These are phyloP conservation scores for Lucilia cuprina DNA, from an alignment of 1,140 invertebrate genomes.

Conservation along the genomic window DNA sequence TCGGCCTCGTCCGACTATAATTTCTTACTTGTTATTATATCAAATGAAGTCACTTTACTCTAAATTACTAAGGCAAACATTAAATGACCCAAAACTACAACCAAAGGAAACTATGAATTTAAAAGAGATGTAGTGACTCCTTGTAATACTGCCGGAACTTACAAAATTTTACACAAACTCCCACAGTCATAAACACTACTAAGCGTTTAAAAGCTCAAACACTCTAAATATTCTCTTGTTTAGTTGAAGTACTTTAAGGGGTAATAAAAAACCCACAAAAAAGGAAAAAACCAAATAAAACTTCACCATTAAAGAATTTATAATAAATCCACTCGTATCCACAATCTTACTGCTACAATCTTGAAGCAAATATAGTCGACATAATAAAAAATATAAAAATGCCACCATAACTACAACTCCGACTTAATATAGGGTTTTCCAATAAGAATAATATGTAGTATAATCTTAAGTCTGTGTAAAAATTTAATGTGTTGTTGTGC, in stretches of 20 bases:
- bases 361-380: background rate
- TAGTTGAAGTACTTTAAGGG: background rate
- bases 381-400: conserved; percentile 4
- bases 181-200: background rate
- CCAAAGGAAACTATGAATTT: too few species aligned
- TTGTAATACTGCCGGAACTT: background rate
- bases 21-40: too few species aligned
- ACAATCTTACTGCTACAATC: conserved; percentile 4
- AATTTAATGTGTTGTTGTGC: too few species aligned
- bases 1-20: too few species aligned
- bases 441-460: too few species aligned
- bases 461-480: too few species aligned
- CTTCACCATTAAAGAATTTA: conserved; percentile 12
- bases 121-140: too few species aligned
- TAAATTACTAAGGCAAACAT: too few species aligned
- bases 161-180: background rate
- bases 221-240: background rate
- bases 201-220: background rate
- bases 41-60: too few species aligned
- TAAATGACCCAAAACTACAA: too few species aligned
- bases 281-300: background rate
- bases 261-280: background rate
- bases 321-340: conserved; percentile 3
- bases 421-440: background rate
- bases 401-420: background rate